These are phyloP conservation scores for Thalpophila matura DNA, from an alignment of 2,888 invertebrate genomes.

Conservation along the genomic window DNA sequence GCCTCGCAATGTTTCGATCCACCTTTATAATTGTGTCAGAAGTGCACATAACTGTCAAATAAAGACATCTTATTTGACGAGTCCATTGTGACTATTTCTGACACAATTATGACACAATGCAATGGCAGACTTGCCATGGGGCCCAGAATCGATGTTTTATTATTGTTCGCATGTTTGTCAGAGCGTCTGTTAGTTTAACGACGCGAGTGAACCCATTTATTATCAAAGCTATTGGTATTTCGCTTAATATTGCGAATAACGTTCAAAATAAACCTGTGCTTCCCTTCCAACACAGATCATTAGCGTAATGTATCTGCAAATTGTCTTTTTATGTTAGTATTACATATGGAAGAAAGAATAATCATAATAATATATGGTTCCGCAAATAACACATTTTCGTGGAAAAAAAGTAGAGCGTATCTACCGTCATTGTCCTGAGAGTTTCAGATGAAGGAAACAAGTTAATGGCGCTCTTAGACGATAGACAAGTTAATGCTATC, in stretches of 20 bases:
- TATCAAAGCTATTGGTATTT: neutral
- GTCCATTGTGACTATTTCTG: too few species aligned
- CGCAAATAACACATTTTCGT: constrained; percentile 24
- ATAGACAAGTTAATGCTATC: constrained; percentile 58
- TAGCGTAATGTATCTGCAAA: constrained; percentile 23
- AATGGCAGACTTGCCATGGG: too few species aligned
- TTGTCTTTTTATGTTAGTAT: constrained; percentile 13
- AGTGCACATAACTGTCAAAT: too few species aligned
- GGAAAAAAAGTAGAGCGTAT: constrained; percentile 20
- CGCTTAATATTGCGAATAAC: neutral
- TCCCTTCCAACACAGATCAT: neutral
- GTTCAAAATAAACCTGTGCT: neutral
- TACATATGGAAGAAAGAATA: constrained; percentile 19
- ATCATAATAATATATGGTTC: constrained; percentile 12
- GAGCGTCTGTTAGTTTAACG: too few species aligned
- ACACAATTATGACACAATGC: too few species aligned
- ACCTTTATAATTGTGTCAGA: too few species aligned
- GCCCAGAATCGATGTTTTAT: too few species aligned
- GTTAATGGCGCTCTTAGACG: constrained; percentile 56
- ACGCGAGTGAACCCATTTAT: too few species aligned
- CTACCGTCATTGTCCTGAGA: constrained; percentile 34
- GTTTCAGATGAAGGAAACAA: constrained; percentile 48
- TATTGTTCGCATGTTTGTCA: too few species aligned
- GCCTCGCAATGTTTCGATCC: too few species aligned
- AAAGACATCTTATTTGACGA: too few species aligned